Conservation (phyloP, 1,140 invertebrate genomes). For the Pectinophora gossypiella region DNA sequence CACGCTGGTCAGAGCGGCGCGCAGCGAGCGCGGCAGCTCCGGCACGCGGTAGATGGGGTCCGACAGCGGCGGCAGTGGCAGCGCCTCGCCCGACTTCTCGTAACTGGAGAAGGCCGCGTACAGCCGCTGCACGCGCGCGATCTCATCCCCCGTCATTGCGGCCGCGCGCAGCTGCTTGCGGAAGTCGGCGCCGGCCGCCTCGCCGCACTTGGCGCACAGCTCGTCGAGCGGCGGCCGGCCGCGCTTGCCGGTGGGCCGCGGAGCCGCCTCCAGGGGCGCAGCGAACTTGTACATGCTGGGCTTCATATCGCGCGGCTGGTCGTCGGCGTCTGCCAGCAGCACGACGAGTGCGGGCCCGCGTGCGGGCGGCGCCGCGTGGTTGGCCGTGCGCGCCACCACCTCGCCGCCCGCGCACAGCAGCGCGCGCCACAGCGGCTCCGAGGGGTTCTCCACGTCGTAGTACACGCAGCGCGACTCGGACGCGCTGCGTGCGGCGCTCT, state of each 20-base stretch:
- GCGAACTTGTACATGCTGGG: conserved; percentile 43
- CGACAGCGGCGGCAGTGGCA: conserved; percentile 46
- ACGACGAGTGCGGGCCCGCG: conserved; percentile 36
- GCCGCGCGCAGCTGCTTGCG: conserved; percentile 47
- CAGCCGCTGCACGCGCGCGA: conserved; percentile 45
- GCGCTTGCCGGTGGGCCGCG: too few relatives aligned
- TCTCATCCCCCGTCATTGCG: conserved; percentile 55
- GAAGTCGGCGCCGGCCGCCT: conserved; percentile 40
- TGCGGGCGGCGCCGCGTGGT: conserved; percentile 13
- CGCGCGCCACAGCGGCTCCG: conserved; percentile 46
- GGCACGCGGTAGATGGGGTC: conserved; percentile 59
- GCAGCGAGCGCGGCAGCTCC: conserved; percentile 42
- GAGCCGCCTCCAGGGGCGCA: conserved; percentile 33
- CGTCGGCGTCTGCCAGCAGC: conserved; percentile 30
- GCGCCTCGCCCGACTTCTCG: conserved; percentile 46
- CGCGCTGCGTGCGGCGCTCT: conserved; percentile 50
- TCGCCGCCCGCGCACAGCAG: conserved; percentile 61
- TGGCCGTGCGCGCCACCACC: conserved; percentile 36
- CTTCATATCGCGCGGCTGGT: conserved; percentile 21
- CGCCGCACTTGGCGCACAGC: conserved; percentile 51
- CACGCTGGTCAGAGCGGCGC: conserved; percentile 32
- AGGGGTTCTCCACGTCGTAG: conserved; percentile 61
- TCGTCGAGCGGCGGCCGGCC: conserved; percentile 30
- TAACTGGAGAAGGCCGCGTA: conserved; percentile 50
- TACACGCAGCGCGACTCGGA: conserved; percentile 54